A percentile compares a stretch with the other conserved stretches of the same genome.
Conservation (phyloP, 1,140 invertebrate genomes). For the Glossosoma conforme region DNA sequence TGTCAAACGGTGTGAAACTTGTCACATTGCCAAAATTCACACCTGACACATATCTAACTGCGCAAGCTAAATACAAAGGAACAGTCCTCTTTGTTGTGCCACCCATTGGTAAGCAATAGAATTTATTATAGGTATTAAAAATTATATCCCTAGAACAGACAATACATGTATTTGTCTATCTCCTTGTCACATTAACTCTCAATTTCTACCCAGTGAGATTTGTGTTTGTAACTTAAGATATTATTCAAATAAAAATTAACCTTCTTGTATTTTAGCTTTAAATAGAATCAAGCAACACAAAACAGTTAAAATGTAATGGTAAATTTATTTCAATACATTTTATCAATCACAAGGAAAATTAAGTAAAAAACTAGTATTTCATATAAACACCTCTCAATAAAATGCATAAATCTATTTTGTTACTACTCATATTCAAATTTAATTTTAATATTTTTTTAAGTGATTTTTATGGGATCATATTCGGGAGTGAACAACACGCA, state of each 20-base stretch:
- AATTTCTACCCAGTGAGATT: no score
- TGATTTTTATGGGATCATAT: conserved; percentile 63
- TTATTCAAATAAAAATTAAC: no score
- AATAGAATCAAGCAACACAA: no score
- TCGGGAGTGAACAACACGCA: conserved; percentile 55
- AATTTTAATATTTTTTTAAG: conserved; percentile 43
- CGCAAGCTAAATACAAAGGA: conserved; percentile 55
- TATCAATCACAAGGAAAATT: no score
- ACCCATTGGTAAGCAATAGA: conserved; percentile 54
- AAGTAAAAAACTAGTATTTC: no score
- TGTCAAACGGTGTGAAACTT: conserved; percentile 61
- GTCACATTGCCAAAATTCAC: conserved; percentile 72
- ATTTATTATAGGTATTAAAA: no score
- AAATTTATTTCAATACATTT: no score
- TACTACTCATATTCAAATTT: conserved; percentile 12
- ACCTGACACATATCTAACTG: conserved; percentile 56
- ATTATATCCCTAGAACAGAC: neutral
- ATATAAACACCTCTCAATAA: no score
- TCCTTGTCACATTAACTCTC: no score
- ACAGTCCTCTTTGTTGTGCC: conserved; percentile 56
- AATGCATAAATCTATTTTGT: neutral
- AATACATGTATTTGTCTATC: conserved; percentile 4
- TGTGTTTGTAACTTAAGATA: no score
- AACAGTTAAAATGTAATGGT: no score
- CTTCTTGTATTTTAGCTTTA: no score